Evolutionary conservation across 2,888 invertebrate genomes (phyloP), one percentile per base, ranked within the genome.

Genomic region (Sericinus montela): DNA sequence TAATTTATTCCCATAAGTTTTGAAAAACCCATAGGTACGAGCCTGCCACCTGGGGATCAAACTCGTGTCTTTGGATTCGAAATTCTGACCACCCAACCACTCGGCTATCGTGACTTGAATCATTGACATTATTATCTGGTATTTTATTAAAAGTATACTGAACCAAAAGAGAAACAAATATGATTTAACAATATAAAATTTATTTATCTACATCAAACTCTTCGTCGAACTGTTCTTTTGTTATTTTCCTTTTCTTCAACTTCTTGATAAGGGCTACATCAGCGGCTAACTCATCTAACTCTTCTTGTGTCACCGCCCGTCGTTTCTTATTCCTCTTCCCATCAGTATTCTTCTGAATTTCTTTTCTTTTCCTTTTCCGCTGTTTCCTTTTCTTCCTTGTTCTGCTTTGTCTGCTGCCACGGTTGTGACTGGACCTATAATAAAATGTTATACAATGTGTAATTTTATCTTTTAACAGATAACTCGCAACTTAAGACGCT

Each of bases 181-280:
- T 19, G 19, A 19, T 3, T 19, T 19, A 3, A 45, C 39, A 43
- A 35, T 37, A 43, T n/a, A n/a, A n/a, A 13, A 11, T 67, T 69
- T 72, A 76, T 66, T 80, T 69, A 13, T 77, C 72, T 4, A 76
- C 68, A 51, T 92, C 91, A 71, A 94, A 92, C 57, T 91, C 86
- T 59, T 91, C 82, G 57, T 94, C 91, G 61, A 91, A 93, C 61
- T 94, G 92, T 56, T 92, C 92, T 45, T 92, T 85, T 0, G 90
- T 89, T 23, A 94, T 93, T 75, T 97, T 97, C 61, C 95, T 93
- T 65, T 93, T 95, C 73, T 97, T 97, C 0, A 96, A 82, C 65
- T 95, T 96, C 73, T 97, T 98, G 52, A 97, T 91, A 16, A 97
- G 84, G 5, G 94, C 92, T 41, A 96, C 92, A 70, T 98, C 97